These are phyloP conservation scores for Cuniculus paca DNA, from an alignment of 2,797 vertebrate genomes.

Conservation along the genomic window DNA sequence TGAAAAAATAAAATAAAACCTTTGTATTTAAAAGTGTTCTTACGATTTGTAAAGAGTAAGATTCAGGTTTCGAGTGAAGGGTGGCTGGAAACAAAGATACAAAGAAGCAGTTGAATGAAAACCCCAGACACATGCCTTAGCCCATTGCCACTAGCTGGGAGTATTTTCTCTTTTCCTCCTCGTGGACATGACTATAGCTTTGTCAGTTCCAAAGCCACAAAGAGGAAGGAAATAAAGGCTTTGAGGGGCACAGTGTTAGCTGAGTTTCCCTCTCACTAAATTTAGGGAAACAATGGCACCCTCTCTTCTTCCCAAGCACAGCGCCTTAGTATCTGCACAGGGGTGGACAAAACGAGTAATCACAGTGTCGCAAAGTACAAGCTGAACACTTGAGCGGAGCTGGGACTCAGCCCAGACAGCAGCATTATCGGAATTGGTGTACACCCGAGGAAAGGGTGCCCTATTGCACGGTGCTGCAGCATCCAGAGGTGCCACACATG, in stretches of 20 bases:
- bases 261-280: not conserved
- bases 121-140: not conserved
- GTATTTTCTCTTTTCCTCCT: not conserved
- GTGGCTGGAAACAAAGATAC: conserved; percentile 21
- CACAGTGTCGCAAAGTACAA: not conserved
- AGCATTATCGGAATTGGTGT: not conserved
- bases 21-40: not conserved
- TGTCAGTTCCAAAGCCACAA: not conserved
- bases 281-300: not conserved
- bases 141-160: not conserved
- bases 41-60: not conserved
- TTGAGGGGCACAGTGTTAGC: not conserved
- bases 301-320: not conserved
- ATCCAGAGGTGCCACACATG: not conserved
- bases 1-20: no score
- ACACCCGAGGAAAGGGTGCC: not conserved
- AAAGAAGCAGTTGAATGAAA: not conserved
- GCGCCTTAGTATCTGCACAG: not conserved
- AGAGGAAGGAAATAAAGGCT: not conserved
- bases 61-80: not conserved
- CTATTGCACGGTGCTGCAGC: not conserved
- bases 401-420: no score
- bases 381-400: not conserved
- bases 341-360: not conserved
- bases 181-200: not conserved